Evolutionary conservation across 2,888 invertebrate species (phyloP).

Genomic region (Dynastes grantii): DNA sequence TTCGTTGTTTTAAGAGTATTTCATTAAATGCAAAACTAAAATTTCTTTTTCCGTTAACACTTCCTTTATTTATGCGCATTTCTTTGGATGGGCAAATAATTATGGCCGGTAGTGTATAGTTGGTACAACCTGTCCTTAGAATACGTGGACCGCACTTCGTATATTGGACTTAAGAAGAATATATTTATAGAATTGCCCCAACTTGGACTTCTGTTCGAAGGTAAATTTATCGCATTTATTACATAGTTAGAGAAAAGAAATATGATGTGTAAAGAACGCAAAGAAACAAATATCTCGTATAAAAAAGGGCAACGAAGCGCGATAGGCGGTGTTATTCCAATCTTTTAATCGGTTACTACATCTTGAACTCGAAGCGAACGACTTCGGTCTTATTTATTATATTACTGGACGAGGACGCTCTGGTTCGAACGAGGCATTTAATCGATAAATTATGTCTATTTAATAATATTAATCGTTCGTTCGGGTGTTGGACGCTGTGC

Average conservation of each 20-base stretch:
- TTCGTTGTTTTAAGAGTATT: too few species aligned
- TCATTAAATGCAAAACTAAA: too few species aligned
- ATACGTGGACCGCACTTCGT: too few species aligned
- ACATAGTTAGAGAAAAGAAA: conserved; percentile 26
- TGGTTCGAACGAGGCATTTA: conserved; percentile 42
- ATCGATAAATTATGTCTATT: conserved; percentile 53
- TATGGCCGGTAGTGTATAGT: too few species aligned
- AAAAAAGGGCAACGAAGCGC: conserved; percentile 1
- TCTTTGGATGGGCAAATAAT: too few species aligned
- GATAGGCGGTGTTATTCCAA: conserved; percentile 17
- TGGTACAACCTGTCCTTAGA: too few species aligned
- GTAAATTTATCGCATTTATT: background rate
- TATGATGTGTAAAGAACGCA: conserved; percentile 30
- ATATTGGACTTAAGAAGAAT: too few species aligned
- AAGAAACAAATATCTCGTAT: background rate
- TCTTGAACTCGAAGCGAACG: conserved; percentile 29
- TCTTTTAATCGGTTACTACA: conserved; percentile 38
- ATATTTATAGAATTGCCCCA: too few species aligned
- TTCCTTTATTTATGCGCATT: too few species aligned
- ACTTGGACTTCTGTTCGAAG: too few species aligned
- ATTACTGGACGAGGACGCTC: conserved; percentile 41
- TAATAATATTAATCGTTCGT: conserved; percentile 50
- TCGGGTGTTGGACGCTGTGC: conserved; percentile 44
- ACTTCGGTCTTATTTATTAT: conserved; percentile 32
- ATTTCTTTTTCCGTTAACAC: too few species aligned